A percentile compares a stretch with the other conserved stretches of the same genome.
Conservation (phyloP, 2,797 vertebrate genomes). For the Zenarchopterus dispar region DNA sequence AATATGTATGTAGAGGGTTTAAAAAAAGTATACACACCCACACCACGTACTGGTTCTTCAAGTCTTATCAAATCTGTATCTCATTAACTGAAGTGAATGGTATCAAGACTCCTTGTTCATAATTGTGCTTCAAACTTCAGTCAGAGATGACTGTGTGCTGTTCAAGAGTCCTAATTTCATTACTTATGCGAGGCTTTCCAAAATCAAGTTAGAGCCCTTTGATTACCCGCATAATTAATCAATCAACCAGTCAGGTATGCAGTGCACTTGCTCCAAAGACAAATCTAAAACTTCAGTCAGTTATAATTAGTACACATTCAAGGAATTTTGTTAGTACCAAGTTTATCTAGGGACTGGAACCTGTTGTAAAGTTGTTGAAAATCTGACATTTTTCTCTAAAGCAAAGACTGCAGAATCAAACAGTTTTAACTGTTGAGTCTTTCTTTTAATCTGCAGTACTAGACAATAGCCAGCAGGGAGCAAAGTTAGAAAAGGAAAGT, state of each 20-base stretch:
- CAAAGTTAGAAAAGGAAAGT: slow-evolving; percentile 63
- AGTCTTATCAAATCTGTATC: slow-evolving; percentile 11
- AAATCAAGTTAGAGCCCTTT: slow-evolving; percentile 8
- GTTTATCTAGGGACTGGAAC: no score
- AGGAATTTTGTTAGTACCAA: no score
- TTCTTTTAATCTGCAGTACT: slow-evolving; percentile 56
- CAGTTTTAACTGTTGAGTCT: background rate
- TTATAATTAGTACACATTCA: no score
- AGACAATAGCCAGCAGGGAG: slow-evolving; percentile 75
- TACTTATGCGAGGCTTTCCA: slow-evolving; percentile 12
- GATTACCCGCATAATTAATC: background rate
- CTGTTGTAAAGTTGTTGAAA: no score
- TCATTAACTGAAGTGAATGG: slow-evolving; percentile 25
- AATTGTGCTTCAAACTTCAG: slow-evolving; percentile 37
- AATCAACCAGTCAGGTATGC: background rate
- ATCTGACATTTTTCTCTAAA: no score
- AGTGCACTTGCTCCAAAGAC: no score
- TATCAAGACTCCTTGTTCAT: slow-evolving; percentile 4
- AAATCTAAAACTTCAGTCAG: no score
- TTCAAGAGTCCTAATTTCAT: slow-evolving; percentile 16
- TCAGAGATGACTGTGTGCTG: slow-evolving; percentile 19
- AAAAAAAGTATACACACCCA: slow-evolving; percentile 11
- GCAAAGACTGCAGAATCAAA: no score
- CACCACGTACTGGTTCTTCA: background rate
- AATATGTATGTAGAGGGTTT: background rate